Evolutionary conservation across 2,797 vertebrate species (phyloP).

Genomic region (Melanogrammus aeglefinus): DNA sequence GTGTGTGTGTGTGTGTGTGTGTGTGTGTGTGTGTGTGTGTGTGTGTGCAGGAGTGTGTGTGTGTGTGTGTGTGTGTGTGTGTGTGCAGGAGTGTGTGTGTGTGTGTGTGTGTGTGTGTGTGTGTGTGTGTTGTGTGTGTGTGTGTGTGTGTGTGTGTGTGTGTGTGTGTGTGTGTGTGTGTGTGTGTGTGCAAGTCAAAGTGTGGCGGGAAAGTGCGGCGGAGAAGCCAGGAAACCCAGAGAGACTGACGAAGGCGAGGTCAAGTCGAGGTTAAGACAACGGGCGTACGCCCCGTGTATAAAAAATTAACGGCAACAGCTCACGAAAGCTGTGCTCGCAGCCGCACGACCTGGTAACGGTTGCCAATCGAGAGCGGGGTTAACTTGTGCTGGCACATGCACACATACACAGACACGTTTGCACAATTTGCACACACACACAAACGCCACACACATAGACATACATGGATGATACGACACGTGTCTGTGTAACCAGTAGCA

Average conservation of each 20-base stretch:
- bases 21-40: conserved; percentile 1
- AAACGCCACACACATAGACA: background rate
- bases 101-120: conserved; percentile 18
- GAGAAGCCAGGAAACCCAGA: conserved; percentile 19
- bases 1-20: conserved; percentile 13
- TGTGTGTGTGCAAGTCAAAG: background rate
- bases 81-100: too few species aligned
- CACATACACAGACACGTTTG: conserved; percentile 12
- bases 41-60: too few species aligned
- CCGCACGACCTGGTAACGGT: conserved; percentile 53
- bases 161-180: too few species aligned
- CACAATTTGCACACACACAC: conserved; percentile 10
- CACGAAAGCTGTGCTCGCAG: conserved; percentile 65
- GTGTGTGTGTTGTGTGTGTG: too few species aligned
- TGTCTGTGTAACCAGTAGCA: background rate
- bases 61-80: too few species aligned
- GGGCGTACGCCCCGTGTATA: conserved; percentile 72
- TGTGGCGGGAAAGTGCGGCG: conserved; percentile 24
- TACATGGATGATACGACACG: background rate
- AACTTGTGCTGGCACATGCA: conserved; percentile 4
- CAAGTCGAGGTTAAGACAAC: conserved; percentile 86
- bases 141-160: too few species aligned
- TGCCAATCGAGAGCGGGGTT: conserved; percentile 37
- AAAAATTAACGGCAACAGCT: conserved; percentile 85
- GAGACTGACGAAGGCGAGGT: conserved; percentile 69